Evolutionary conservation across 2,113 vertebrate genomes (phyloP).

Genomic region (Damaliscus lunatus): DNA sequence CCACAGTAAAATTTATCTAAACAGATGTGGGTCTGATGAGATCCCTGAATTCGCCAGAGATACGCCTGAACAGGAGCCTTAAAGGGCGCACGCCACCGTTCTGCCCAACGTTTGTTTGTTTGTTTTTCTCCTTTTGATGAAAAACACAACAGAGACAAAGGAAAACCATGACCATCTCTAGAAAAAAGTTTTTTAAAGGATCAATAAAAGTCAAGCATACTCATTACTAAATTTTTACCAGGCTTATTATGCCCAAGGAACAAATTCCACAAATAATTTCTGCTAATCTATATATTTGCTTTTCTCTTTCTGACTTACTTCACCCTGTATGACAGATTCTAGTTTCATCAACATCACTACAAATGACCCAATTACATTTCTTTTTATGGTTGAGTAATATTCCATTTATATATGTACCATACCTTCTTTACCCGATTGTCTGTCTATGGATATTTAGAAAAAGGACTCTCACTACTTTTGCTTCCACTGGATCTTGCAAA

Average conservation of each 20-base stretch:
- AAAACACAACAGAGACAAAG: neutral
- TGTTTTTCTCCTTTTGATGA: neutral
- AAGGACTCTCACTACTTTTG: neutral
- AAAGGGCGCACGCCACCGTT: rapidly evolving
- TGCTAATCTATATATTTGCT: neutral
- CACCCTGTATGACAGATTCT: neutral
- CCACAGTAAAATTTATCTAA: neutral
- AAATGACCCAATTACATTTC: neutral
- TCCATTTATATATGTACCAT: neutral
- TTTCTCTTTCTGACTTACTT: neutral
- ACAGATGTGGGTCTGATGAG: neutral
- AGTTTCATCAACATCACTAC: neutral
- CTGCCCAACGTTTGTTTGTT: neutral
- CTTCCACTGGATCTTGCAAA: neutral
- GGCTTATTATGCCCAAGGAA: neutral
- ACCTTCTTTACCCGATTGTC: neutral
- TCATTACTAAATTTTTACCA: neutral
- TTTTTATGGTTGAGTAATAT: neutral
- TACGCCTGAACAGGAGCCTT: neutral
- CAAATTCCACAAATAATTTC: neutral
- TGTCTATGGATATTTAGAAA: neutral
- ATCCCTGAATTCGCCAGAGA: neutral
- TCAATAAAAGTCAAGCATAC: neutral
- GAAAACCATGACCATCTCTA: neutral
- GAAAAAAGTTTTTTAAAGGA: rapidly evolving